Evolutionary conservation across 2,888 invertebrate species (phyloP).

Genomic region (Azorinus chamasolen): DNA sequence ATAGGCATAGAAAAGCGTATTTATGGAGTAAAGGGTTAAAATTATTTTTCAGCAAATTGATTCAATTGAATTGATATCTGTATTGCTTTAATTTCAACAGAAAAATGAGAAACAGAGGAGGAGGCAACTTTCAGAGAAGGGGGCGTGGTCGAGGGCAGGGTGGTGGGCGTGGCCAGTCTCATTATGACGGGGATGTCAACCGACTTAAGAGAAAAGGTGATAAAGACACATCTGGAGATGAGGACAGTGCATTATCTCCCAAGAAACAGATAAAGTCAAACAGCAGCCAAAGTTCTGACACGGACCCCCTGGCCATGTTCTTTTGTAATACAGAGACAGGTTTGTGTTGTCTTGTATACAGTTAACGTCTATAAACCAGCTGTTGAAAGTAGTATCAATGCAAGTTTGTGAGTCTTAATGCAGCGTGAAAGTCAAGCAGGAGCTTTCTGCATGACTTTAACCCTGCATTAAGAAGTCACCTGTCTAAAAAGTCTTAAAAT

Average conservation of each 20-base stretch:
- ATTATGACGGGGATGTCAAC: background rate
- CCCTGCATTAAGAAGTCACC: no score
- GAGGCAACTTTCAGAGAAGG: slow-evolving; percentile 21
- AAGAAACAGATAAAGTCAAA: background rate
- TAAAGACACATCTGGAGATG: background rate
- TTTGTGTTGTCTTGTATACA: no score
- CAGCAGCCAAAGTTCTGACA: background rate
- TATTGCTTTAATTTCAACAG: slow-evolving; percentile 41
- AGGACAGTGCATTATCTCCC: background rate
- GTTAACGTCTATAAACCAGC: no score
- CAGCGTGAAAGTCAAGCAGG: no score
- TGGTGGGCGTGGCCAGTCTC: slow-evolving; percentile 1
- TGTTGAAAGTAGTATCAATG: no score
- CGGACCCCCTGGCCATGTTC: slow-evolving; percentile 32
- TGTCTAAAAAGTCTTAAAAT: no score
- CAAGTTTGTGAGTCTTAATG: no score
- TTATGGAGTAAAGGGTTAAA: no score
- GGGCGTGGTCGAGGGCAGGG: slow-evolving; percentile 23
- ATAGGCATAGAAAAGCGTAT: no score
- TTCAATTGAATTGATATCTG: no score
- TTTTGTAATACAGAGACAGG: slow-evolving; percentile 22
- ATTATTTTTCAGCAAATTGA: no score
- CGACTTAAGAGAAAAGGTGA: background rate
- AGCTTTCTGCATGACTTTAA: no score
- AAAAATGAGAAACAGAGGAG: slow-evolving; percentile 54